phyloP scores from a whole-genome alignment of 2,888 invertebrate species.

The Phytoseiulus persimilis region DNA sequence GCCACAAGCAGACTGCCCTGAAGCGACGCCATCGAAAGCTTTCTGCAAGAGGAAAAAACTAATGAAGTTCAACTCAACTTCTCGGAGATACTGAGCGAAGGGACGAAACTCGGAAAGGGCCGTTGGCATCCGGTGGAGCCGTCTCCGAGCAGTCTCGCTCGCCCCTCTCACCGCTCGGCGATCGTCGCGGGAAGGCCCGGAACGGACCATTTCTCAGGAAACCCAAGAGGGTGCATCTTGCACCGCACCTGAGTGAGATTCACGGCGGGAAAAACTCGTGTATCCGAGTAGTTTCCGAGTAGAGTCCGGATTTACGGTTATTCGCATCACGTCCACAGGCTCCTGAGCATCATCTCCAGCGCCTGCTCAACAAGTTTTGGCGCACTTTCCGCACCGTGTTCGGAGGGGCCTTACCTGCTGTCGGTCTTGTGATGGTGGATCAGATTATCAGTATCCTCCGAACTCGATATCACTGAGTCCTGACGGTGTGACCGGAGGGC shows the following conservation, averaged over 20 bases:
- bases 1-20: slow-evolving; percentile 39
- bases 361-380: not conserved
- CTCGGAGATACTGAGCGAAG: too few species aligned
- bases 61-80: not conserved
- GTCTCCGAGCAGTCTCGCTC: too few species aligned
- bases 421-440: slow-evolving; percentile 36
- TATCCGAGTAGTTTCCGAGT: not conserved
- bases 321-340: not conserved
- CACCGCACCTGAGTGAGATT: not conserved
- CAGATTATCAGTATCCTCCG: slow-evolving; percentile 38
- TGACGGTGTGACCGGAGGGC: slow-evolving; percentile 37
- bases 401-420: slow-evolving; percentile 35
- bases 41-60: not conserved
- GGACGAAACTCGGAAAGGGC: too few species aligned
- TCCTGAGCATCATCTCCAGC: not conserved
- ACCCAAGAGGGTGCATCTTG: not conserved
- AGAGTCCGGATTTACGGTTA: not conserved
- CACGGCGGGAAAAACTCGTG: not conserved
- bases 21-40: slow-evolving; percentile 39
- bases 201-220: too few species aligned
- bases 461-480: slow-evolving; percentile 39
- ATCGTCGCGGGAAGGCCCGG: too few species aligned
- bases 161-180: too few species aligned
- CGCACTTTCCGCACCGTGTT: not conserved
- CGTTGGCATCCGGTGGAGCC: too few species aligned